Base-by-base conservation (phyloP, 1,140 invertebrate genomes). In the Lanistes nyassanus region DNA sequence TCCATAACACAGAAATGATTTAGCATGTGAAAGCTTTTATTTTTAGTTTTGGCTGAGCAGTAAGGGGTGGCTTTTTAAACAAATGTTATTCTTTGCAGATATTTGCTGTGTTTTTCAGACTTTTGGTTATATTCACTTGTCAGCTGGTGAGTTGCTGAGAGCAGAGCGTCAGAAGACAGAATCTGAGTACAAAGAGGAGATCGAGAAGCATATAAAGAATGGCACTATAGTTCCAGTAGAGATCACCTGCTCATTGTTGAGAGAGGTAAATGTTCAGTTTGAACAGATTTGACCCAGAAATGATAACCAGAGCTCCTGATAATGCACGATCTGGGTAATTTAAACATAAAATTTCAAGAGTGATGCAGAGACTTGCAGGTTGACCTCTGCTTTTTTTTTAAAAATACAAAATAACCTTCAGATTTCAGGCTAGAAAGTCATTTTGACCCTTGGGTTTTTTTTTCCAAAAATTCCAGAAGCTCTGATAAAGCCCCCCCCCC, bases 201-300 rank as follows among this genome's bases (percentile, higher is more conserved):
- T 99, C 70, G 96, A 98, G 80, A 91, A 91, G 47, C 96, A 98
- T 85, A 99, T 99, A 68, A 92, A 91, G 51, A 94, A 98, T 88
- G 98, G 98, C 23, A 94, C 93, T 72, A 99, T 99, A 81, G 98
- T 99, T 0, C 98, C 98, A 29, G 98, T 99, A 0, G 96, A 97
- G 90, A 98, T 99, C 76, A 99, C 98, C 29, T 99, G 98, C 88
- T 94, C 93, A 69, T 91, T 99, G 16, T 88, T 99, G 29, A 94
- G 97, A 85, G 93, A 93, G 77, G 92, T 92, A 81, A 85, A 74
- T 58, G 29, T 5, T 73, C 19, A 31, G 23, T 29, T n/a, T 37
- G 4, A 68, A 39, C 39, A 26, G 51, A 23, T 3, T 42, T 53
- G n/a, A 11, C 34, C 9, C 23, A 66, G 23, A 29, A 2, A 31